These are phyloP conservation scores for Gallinago paraguaiae DNA, from an alignment of 2,113 vertebrate species.

Conservation along the genomic window DNA sequence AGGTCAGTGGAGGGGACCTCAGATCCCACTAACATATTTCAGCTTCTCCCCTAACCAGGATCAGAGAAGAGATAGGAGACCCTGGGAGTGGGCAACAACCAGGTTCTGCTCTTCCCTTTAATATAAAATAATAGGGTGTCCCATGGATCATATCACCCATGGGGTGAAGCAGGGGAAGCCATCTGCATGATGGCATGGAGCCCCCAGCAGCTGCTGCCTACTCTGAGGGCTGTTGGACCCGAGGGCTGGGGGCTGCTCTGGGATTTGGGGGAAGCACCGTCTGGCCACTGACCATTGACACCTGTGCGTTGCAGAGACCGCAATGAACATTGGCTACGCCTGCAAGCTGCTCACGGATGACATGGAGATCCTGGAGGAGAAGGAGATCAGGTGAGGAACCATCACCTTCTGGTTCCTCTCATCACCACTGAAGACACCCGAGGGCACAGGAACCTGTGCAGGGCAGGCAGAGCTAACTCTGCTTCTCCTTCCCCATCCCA, in stretches of 20 bases:
- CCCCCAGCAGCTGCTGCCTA: background rate
- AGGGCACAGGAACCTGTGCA: background rate
- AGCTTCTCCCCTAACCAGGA: background rate
- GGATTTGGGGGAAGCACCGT: background rate
- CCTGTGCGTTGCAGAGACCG: constrained; percentile 81
- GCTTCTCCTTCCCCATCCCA: background rate
- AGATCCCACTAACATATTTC: background rate
- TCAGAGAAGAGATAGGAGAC: background rate
- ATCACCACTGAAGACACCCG: background rate
- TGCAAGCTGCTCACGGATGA: constrained; percentile 85
- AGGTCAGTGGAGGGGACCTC: constrained; percentile 73
- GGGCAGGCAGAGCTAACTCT: background rate
- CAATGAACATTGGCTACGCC: constrained; percentile 88
- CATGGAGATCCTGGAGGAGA: constrained; percentile 84
- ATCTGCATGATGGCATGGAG: fast-evolving
- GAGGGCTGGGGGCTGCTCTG: background rate
- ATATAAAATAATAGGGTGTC: background rate
- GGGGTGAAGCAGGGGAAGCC: background rate
- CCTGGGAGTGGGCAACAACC: background rate
- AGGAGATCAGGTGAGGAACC: constrained; percentile 78
- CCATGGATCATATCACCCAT: background rate
- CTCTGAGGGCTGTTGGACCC: background rate
- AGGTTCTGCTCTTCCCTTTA: background rate
- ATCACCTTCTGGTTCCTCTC: background rate
- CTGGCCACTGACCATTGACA: background rate